Base-by-base conservation (phyloP, 2,888 invertebrate genomes). In the Osmoderma eremita region DNA sequence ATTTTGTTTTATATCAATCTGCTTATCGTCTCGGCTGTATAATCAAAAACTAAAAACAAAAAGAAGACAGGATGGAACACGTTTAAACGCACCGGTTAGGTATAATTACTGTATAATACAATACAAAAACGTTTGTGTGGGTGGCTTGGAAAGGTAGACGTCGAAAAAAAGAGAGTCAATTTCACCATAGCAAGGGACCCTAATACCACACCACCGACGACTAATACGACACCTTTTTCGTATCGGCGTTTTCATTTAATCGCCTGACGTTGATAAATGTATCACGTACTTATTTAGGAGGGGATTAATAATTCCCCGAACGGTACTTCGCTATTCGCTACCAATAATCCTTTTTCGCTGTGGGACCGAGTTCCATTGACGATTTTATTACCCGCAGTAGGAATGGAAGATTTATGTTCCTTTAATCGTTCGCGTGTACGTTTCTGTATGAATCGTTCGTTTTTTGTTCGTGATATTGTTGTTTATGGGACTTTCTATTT, bases 181-280 rank as follows among this genome's bases (percentile, higher is more conserved):
- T 53, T 53, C 17, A n/a, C 53, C 15, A 53, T 38, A 36, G 39
- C 38, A 38, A 38, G 18, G 38, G 53, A n/a, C 38, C 38, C 24
- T 53, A 53, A 53, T 53, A 53, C 53, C 38, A 12, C 24, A 30
- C 3, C 53, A 13, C 15, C 10, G 30, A 24, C 51, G n/a, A 38
- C n/a, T 38, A 15, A 53, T 12, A 39, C 38, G 53, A 53, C 38
- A 53, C 53, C 53, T 53, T 53, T 53, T 53, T 38, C 38, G 53
- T 38, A 38, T 36, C 53, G 53, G 18, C 17, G 38, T 53, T 38
- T 53, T 53, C 53, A 53, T 53, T 53, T 53, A 53, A 53, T 53
- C 53, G 53, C 53, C n/a, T 53, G 53, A 53, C 53, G 38, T 53
- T 53, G 53, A 53, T 53, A 53, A 53, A 53, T 53, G 53, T 53